These are phyloP conservation scores for Luscinia luscinia DNA, from an alignment of 2,797 vertebrate genomes.

Conservation along the genomic window DNA sequence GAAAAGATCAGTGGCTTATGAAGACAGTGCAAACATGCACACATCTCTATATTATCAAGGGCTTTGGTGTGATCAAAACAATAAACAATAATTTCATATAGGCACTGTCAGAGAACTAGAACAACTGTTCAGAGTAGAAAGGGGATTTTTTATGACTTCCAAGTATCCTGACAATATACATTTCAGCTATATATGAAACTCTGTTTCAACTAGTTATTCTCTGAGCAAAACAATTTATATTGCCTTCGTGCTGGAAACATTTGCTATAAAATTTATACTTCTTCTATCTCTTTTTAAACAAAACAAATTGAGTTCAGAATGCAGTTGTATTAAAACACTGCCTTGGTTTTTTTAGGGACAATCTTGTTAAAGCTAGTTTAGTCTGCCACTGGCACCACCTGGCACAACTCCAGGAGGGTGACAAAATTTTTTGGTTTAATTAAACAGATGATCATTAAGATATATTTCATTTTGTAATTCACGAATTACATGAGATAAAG, in stretches of 20 bases:
- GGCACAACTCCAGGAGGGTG: background rate
- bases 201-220: background rate
- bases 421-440: conserved; percentile 21
- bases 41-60: background rate
- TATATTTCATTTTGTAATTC: conserved; percentile 20
- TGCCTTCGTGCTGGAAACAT: background rate
- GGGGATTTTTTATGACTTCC: background rate
- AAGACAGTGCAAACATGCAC: background rate
- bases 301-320: background rate
- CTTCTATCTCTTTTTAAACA: background rate
- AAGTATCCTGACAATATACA: background rate
- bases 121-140: background rate
- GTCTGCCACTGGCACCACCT: background rate
- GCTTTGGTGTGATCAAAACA: background rate
- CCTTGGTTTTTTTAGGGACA: background rate
- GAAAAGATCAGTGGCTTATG: background rate
- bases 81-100: background rate
- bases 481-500: background rate
- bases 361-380: background rate
- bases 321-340: background rate
- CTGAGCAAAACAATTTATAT: background rate
- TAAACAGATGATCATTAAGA: conserved; percentile 24
- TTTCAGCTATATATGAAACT: background rate
- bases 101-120: background rate
- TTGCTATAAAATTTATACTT: background rate